Percentiles rank a stretch among this genome's conserved stretches.
These are phyloP conservation scores for Todiramphus saurophagus DNA, from an alignment of 2,113 vertebrate species.

Conservation along the genomic window DNA sequence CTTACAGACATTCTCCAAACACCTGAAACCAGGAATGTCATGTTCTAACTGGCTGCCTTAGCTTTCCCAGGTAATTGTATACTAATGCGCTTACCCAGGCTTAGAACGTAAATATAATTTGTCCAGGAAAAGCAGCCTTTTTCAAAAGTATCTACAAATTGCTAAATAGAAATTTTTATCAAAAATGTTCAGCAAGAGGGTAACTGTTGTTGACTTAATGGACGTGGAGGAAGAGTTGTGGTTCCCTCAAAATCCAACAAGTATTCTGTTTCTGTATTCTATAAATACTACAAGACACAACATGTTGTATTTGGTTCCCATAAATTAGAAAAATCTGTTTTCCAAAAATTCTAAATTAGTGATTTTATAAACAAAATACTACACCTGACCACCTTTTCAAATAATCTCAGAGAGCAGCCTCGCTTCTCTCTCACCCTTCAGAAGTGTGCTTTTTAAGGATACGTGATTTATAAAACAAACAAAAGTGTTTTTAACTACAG, in stretches of 20 bases:
- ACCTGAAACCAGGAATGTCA: not conserved
- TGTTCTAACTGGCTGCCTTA: not conserved
- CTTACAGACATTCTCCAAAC: not conserved
- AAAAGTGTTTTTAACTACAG: conserved; percentile 35
- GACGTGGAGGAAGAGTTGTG: conserved; percentile 60
- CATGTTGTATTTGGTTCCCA: conserved; percentile 69
- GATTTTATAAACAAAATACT: conserved; percentile 61
- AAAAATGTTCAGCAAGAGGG: conserved; percentile 68
- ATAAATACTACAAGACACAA: conserved; percentile 66
- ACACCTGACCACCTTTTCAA: conserved; percentile 51
- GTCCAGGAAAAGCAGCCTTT: conserved; percentile 59
- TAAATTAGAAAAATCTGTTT: conserved; percentile 77
- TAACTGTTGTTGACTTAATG: conserved; percentile 34
- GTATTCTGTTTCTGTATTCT: conserved; percentile 64
- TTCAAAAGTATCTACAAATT: conserved; percentile 68
- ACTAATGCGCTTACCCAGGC: conserved; percentile 8
- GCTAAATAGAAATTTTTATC: conserved; percentile 75
- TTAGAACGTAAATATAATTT: conserved; percentile 10
- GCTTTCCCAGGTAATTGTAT: not conserved
- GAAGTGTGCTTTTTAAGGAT: conserved; percentile 77
- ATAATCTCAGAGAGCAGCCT: conserved; percentile 39
- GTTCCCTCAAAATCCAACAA: conserved; percentile 70
- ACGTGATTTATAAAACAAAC: conserved; percentile 49
- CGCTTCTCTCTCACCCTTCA: conserved; percentile 29
- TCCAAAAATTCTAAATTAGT: conserved; percentile 62